Base-by-base conservation (phyloP, 2,888 invertebrate species). In the Chalcosyrphus nemorum region DNA sequence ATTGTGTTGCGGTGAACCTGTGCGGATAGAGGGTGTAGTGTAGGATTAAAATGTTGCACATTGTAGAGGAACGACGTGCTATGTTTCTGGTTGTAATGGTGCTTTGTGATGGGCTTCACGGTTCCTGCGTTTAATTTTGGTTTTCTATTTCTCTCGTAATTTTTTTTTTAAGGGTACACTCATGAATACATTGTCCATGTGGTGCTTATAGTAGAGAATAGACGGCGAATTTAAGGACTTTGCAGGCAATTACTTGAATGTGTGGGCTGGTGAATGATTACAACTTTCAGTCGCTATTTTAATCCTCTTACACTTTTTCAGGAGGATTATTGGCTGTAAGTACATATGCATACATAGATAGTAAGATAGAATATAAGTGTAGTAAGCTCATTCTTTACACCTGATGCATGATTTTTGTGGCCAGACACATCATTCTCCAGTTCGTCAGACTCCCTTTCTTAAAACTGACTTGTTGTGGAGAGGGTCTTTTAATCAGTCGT, bases 81-180 rank as follows among this genome's bases (percentile, higher is more conserved):
- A 43, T 50, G 21, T 24, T 27, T 35, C 15, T 27, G 13, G 2
- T 2, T 68, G 76, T 52, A 52, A 24, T 57, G 35, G 63, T 29
- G 50, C n/a, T 35, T 65, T 57, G 24, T 35, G 47, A 65, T 71
- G 68, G 35, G 32, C 70, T 80, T 78, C 52, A 84, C 41, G 84
- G 74, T 80, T 35, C 63, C 54, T 84, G 80, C 84, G 57, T 80
- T 84, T 84, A 74, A 84, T 84, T 80, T 80, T 38, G 59, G 80
- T 70, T 70, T 80, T 63, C 27, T 45, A 19, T 41, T 65, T 24
- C 27, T 50, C 38, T 19, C n/a, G 15, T 1, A 7, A 11, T 41
- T 52, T 47, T 61, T 29, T 59, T 15, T 4, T 6, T 11, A 15
- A 21, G 35, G 32, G 57, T 38, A 5, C 41, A 9, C n/a, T 50